Conservation (phyloP, 2,888 invertebrate species). For the Carabus problematicus region DNA sequence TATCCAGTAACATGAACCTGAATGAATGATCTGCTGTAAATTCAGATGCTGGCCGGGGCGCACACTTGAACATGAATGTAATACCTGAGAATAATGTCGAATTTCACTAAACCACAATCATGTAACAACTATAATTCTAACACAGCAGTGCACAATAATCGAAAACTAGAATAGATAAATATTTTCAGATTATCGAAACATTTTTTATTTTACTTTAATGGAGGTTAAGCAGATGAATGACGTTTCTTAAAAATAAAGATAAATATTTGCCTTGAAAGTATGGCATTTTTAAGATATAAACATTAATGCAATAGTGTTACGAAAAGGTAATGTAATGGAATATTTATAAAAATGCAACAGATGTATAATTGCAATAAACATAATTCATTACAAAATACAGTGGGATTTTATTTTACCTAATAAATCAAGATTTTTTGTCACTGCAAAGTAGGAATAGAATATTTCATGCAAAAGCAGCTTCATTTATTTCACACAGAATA, state of each 20-base stretch:
- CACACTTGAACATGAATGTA: background rate
- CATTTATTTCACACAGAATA: too few relatives aligned
- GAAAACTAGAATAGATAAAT: too few relatives aligned
- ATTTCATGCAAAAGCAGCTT: background rate
- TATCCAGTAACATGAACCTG: constrained; percentile 29
- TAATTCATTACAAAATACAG: too few relatives aligned
- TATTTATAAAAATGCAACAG: too few relatives aligned
- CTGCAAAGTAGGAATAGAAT: background rate
- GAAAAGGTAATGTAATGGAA: too few relatives aligned
- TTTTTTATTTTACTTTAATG: too few relatives aligned
- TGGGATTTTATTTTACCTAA: constrained; percentile 2
- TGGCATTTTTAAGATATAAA: constrained; percentile 18
- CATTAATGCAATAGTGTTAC: too few relatives aligned
- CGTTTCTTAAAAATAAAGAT: background rate
- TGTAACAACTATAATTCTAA: background rate
- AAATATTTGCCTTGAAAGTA: constrained; percentile 1
- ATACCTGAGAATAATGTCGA: constrained; percentile 16
- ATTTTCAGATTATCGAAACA: too few relatives aligned
- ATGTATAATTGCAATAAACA: too few relatives aligned
- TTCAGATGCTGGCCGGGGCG: background rate
- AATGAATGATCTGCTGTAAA: constrained; percentile 43
- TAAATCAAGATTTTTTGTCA: background rate
- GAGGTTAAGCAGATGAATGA: background rate
- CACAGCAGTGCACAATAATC: background rate
- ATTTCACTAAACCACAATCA: background rate